phyloP scores from a whole-genome alignment of 2,888 invertebrate species.

The Xanthorhoe designata region DNA sequence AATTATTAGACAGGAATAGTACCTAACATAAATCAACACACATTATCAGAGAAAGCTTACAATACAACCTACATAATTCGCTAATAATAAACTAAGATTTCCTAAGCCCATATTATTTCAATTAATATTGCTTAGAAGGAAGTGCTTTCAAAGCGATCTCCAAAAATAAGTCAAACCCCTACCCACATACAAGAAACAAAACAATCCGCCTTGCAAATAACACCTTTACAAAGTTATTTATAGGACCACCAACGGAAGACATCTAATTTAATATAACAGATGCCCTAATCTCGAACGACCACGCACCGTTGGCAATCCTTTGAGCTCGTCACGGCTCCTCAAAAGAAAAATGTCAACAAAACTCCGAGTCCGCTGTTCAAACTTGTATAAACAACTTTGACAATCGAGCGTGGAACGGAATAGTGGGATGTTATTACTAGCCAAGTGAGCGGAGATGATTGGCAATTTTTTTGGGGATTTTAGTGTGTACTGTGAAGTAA shows the following conservation, averaged over 20 bases:
- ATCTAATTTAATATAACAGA: constrained; percentile 78
- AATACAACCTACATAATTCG: background rate
- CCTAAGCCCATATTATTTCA: background rate
- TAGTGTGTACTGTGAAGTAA: background rate
- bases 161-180: background rate
- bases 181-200: constrained; percentile 10
- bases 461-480: constrained; percentile 9
- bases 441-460: constrained; percentile 15
- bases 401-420: constrained; percentile 58
- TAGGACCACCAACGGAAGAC: constrained; percentile 60
- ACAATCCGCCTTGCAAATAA: constrained; percentile 31
- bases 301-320: constrained; percentile 72
- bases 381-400: constrained; percentile 73
- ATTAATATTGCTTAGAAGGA: no score
- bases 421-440: constrained; percentile 12
- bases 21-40: no score
- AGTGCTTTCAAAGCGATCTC: background rate
- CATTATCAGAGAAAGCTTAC: constrained; percentile 39
- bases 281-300: constrained; percentile 71
- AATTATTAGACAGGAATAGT: no score
- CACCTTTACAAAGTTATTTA: constrained; percentile 43
- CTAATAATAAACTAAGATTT: background rate
- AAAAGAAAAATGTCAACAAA: constrained; percentile 55
- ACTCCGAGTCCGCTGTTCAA: constrained; percentile 68
- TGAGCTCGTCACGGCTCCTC: constrained; percentile 66